Evolutionary conservation across 2,888 invertebrate species (phyloP), one percentile per base, ranked within the genome.

Genomic region (Tachina lurida): DNA sequence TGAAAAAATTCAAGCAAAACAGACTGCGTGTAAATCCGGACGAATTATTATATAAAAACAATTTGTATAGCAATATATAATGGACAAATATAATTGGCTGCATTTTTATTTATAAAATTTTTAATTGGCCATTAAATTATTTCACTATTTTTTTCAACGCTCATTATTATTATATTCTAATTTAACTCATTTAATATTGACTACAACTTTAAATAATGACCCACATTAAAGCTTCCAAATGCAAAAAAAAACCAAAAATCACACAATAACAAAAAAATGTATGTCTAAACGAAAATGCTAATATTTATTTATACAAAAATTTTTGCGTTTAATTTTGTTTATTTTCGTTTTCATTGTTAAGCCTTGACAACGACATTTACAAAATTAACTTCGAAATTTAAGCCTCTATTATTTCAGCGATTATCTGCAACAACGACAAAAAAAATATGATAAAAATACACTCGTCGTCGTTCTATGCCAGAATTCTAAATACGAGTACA

Each of bases 391-490:
- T 83, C 22, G 71, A 80, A 79, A 71, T 79, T 83, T 79, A 83
- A 85, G 83, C 83, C 75, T 75, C 76, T 77, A 85, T 85, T 85
- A 85, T 85, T 81, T 85, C 45, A 56, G 70, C 68, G 84, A 81
- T 85, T 85, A 85, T 85, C 81, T 68, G 74, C 76, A 62, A 68
- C 56, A 77, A 41, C 41, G n/a, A 76, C 52, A 62, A 68, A 89
- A 89, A 89, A 89, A 60, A 56, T 54, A 45, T 41, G 17, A 77
- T 22, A 78, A 58, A 77, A 67, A 60, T 79, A 84, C 68, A 86
- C 78, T 84, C 58, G 22, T 60, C 58, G 31, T 31, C 74, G 8
- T 15, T 49, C 7, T 80, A 63, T 65, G 80, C 63, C 60, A 83
- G 71, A 17, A 58, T 43, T 75, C 52, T 79, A 84, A 88, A 83